Percentiles rank a stretch among this genome's conserved stretches.
Conservation (phyloP, 2,888 invertebrate species). For the Leptura quadrifasciata region DNA sequence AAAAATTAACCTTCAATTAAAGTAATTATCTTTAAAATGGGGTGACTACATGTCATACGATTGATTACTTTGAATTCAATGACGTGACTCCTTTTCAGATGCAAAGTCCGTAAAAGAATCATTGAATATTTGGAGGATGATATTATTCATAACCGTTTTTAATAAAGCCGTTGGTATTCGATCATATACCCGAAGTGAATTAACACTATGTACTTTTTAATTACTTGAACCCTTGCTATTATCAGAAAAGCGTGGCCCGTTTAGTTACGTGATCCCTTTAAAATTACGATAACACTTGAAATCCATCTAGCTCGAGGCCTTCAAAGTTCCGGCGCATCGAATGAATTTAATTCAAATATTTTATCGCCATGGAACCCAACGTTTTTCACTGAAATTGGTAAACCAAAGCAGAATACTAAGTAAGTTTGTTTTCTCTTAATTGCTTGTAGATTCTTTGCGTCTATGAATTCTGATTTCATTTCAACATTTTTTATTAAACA, state of each 20-base stretch:
- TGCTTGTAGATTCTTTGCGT: constrained; percentile 43
- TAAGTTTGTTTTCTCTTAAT: constrained; percentile 49
- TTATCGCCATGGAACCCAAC: constrained; percentile 46
- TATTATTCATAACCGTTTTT: not conserved
- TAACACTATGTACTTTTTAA: constrained; percentile 16
- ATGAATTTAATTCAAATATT: constrained; percentile 52
- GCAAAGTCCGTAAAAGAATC: too few species aligned
- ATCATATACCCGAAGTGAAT: not conserved
- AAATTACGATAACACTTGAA: constrained; percentile 50
- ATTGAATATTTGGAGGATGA: too few species aligned
- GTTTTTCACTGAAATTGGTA: constrained; percentile 52
- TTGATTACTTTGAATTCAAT: too few species aligned
- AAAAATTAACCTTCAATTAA: not conserved
- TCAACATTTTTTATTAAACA: not conserved
- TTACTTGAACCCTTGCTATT: constrained; percentile 22
- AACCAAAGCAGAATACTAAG: constrained; percentile 50
- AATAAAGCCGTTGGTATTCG: not conserved
- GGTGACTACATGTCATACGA: too few species aligned
- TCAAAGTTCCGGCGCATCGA: constrained; percentile 44
- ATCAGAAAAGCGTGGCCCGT: not conserved
- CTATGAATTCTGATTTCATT: constrained; percentile 28
- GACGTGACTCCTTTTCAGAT: too few species aligned
- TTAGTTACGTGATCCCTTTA: constrained; percentile 48
- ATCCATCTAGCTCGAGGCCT: constrained; percentile 48
- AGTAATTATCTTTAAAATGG: too few species aligned